phyloP scores from a whole-genome alignment of 2,113 vertebrate genomes.

The Neolamprologus cancellatus region DNA sequence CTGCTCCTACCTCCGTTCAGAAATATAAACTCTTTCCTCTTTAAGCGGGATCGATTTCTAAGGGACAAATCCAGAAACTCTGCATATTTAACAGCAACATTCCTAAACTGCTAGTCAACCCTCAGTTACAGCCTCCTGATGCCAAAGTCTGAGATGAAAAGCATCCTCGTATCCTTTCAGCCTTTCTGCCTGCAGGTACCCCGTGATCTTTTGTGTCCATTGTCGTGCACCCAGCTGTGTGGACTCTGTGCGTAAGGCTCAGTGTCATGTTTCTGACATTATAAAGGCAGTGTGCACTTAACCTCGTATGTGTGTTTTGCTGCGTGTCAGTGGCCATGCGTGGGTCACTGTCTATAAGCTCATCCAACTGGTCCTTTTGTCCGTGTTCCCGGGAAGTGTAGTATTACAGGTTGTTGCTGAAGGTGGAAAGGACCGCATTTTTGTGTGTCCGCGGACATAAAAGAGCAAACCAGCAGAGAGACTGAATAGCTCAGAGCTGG shows the following conservation, averaged over 20 bases:
- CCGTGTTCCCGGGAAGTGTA: slow-evolving; percentile 1
- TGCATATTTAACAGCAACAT: background rate
- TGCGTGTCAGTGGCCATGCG: background rate
- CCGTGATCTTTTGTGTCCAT: slow-evolving; percentile 31
- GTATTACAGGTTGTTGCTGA: slow-evolving; percentile 34
- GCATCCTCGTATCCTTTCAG: background rate
- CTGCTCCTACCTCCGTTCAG: background rate
- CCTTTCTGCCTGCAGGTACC: background rate
- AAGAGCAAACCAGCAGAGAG: background rate
- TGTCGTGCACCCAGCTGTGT: background rate
- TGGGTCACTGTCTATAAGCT: background rate
- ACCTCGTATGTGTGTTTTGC: background rate
- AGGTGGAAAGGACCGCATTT: background rate
- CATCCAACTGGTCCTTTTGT: slow-evolving; percentile 35
- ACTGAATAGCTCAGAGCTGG: background rate
- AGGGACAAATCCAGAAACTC: background rate
- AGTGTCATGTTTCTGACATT: slow-evolving; percentile 45
- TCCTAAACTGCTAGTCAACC: background rate
- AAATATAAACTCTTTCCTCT: background rate
- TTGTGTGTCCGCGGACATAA: background rate
- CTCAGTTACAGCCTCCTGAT: background rate
- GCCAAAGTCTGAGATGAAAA: slow-evolving; percentile 27
- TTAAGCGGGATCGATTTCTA: background rate
- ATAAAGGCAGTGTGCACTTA: background rate
- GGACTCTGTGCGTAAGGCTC: background rate